phyloP scores from a whole-genome alignment of 2,113 vertebrate genomes.

The Nyctibius bracteatus region DNA sequence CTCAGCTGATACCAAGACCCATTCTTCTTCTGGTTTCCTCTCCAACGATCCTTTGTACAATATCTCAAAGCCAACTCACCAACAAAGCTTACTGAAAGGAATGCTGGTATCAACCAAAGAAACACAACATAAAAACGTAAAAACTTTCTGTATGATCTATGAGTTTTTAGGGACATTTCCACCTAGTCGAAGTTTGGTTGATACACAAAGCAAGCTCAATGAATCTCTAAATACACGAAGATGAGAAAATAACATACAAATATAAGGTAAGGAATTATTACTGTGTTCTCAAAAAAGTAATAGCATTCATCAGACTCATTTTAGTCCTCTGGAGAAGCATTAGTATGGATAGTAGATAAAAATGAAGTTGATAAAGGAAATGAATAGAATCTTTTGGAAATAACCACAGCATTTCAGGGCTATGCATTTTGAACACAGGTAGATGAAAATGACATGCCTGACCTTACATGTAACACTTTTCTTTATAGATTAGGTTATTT shows the following conservation, averaged over 20 bases:
- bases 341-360: not conserved
- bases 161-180: not conserved
- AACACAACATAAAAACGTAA: not conserved
- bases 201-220: not conserved
- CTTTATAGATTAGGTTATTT: conserved; percentile 61
- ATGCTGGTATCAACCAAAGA: not conserved
- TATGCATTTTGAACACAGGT: conserved; percentile 29
- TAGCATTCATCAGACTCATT: not conserved
- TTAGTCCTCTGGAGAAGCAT: not conserved
- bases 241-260: not conserved
- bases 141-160: accelerated
- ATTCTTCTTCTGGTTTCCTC: not conserved
- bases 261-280: not conserved
- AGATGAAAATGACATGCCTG: conserved; percentile 46
- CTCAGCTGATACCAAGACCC: not conserved
- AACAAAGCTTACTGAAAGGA: not conserved
- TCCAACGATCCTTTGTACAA: not conserved
- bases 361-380: conserved; percentile 8
- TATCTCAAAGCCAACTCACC: not conserved
- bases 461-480: conserved; percentile 57
- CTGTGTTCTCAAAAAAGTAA: not conserved
- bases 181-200: not conserved
- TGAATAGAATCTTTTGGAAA: not conserved
- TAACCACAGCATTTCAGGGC: not conserved
- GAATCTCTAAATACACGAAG: not conserved